Evolutionary conservation across 2,888 invertebrate species (phyloP), one percentile per base, ranked within the genome.

Genomic region (Calliopum simillimum): DNA sequence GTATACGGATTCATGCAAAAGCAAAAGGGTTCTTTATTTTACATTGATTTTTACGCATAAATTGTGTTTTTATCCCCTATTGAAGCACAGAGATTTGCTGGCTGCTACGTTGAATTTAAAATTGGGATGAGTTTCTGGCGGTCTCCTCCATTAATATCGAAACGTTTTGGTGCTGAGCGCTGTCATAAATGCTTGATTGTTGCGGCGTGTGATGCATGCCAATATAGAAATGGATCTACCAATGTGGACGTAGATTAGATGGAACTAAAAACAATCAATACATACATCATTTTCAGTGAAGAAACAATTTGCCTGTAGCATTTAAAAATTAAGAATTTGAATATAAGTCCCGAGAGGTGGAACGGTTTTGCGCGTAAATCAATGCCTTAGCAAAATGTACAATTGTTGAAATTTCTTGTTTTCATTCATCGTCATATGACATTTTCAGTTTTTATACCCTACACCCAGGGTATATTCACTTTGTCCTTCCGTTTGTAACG

Each of bases 181-280:
- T 72, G 72, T 74, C 74, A 71, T 74, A 72, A 71, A 74, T 71
- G 71, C 69, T 74, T 72, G 74, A 74, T 74, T 74, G 74, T 72
- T 68, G 69, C 53, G 72, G 72, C 74, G 74, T 69, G 72, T 69
- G 68, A 66, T 43, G 72, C 70, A 74, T 70, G 69, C 64, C 69
- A 72, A 72, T 72, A n/a, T n/a, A 16, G n/a, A 13, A 2, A 6
- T 4, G n/a, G 1, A 43, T 13, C 3, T 23, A 13, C 8, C 6
- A 33, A 33, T 8, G 33, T 6, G 8, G 33, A 33, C 33, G 8
- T 4, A 51, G n/a, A 51, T 16, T 19, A 16, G 21, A 51, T n/a
- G 51, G 14, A 16, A n/a, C 21, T 51, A 21, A 16, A 19, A 16
- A 16, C 14, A 51, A 51, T 51, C 19, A 51, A 56, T 56, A 21